phyloP scores from a whole-genome alignment of 2,797 vertebrate genomes.

The Propithecus deckenii region DNA sequence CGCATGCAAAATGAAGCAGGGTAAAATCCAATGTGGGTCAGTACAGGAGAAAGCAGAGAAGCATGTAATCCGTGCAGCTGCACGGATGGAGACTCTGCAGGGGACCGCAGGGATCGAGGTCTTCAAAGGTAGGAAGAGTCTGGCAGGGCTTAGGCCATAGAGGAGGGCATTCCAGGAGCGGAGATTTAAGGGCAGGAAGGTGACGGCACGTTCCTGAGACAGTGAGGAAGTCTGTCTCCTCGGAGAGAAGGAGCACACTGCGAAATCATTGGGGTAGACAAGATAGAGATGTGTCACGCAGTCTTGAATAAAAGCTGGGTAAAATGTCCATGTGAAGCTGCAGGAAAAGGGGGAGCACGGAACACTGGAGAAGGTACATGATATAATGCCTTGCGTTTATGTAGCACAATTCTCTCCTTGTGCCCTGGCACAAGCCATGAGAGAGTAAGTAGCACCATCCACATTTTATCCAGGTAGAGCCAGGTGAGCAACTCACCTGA shows the following conservation, averaged over 20 bases:
- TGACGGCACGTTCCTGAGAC: background rate
- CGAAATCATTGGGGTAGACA: background rate
- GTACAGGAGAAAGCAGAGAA: background rate
- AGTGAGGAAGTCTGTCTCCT: background rate
- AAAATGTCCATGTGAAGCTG: no score
- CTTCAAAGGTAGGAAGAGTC: background rate
- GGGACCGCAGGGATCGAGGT: background rate
- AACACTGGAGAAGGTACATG: background rate
- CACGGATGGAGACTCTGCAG: background rate
- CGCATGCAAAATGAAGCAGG: background rate
- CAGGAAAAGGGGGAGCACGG: background rate
- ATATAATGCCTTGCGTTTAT: rapidly evolving
- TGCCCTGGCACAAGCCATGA: rapidly evolving
- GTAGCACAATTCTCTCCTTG: background rate
- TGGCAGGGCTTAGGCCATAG: background rate
- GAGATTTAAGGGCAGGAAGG: background rate
- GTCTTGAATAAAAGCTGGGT: background rate
- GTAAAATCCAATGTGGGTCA: background rate
- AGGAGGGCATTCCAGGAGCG: background rate
- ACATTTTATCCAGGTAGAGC: no score
- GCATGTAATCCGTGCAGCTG: background rate
- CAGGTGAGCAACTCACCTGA: background rate
- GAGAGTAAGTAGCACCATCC: background rate
- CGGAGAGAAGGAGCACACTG: background rate
- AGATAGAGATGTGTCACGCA: background rate